Percentiles rank a stretch among this genome's conserved stretches.
These are phyloP conservation scores for Drosophila auraria DNA, from an alignment of 1,140 invertebrate genomes.

Conservation along the genomic window DNA sequence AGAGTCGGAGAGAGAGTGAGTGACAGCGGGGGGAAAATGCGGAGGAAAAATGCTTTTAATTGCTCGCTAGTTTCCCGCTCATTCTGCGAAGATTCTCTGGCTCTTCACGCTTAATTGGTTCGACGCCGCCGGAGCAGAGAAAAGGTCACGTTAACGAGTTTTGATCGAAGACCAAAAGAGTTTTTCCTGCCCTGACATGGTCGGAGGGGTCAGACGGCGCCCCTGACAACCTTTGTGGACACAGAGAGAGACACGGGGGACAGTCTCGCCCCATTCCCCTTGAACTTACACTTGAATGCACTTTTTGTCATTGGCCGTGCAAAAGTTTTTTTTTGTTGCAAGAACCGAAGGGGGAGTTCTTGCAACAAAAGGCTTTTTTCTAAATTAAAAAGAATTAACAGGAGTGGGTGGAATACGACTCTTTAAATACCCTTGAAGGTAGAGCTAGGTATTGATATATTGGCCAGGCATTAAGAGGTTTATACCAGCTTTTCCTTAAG, in stretches of 20 bases:
- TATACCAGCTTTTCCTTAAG: too few species aligned
- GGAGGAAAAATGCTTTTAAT: constrained; percentile 62
- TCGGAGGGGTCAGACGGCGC: too few species aligned
- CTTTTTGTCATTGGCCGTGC: constrained; percentile 56
- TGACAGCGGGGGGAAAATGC: neutral
- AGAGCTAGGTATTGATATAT: too few species aligned
- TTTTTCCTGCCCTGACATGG: neutral
- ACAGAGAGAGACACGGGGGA: constrained; percentile 6
- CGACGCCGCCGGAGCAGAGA: constrained; percentile 36
- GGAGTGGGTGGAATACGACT: neutral
- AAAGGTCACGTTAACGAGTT: constrained; percentile 75
- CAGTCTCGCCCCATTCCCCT: constrained; percentile 8
- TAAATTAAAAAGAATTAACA: constrained; percentile 50
- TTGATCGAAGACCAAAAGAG: constrained; percentile 51
- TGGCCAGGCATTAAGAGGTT: too few species aligned
- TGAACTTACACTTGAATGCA: constrained; percentile 70
- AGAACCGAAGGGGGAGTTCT: neutral
- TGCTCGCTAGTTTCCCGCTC: constrained; percentile 52
- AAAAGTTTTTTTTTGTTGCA: constrained; percentile 18
- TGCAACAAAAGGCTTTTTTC: constrained; percentile 58
- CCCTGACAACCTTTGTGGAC: constrained; percentile 1
- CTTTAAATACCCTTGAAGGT: constrained; percentile 2
- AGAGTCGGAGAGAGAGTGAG: neutral
- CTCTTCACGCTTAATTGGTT: constrained; percentile 73
- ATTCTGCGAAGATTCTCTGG: constrained; percentile 18